Evolutionary conservation across 35 echinoderm and acorn worm species (phyloP), one percentile per base, ranked within the genome.

Genomic region (Hemicentrotus pulcherrimus): DNA sequence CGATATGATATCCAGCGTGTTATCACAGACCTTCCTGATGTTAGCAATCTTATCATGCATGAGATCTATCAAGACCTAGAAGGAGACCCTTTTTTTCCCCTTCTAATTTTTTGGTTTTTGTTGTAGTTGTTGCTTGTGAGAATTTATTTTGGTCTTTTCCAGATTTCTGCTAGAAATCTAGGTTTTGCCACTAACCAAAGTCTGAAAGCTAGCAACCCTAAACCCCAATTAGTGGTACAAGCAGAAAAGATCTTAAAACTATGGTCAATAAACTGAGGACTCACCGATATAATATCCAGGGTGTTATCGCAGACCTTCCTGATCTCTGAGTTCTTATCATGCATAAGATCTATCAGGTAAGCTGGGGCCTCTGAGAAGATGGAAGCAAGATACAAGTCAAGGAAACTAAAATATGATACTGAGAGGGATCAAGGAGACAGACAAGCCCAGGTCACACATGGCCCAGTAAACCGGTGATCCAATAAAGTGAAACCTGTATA

Each of bases 41-140:
- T 99, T 96, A 31, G 96, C 95, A 95, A 97, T 99, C 91, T 99
- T 99, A 47, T 99, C 98, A 94, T 99, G 98, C 98, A 99, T 99
- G 65, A 99, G 92, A 86, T 99, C 98, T 61, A 99, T 99, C 52
- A 99, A 96, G 19, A 96, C 98, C 96, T 99, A 96, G 97, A 96
- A 30, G 65, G 28, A 78, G 65, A 78, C 35, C 35, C 3, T 41
- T 41, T 41, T 41, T 41, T 41, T 41, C 3, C 35, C 35, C 35
- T 41, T 41, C 35, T 41, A 41, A 41, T 41, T 41, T 41, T 41
- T 1, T 41, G 0, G 35, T 41, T 41, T 1, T 41, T 41, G 35
- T 41, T 41, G 35, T 41, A 41, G 35, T 41, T 41, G 0, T 41
- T 41, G 35, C 35, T 41, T 41, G 35, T 41, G 35, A 41, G 35